Conservation (phyloP, 2,888 invertebrate genomes). For the Chrysomela aeneicollis region DNA sequence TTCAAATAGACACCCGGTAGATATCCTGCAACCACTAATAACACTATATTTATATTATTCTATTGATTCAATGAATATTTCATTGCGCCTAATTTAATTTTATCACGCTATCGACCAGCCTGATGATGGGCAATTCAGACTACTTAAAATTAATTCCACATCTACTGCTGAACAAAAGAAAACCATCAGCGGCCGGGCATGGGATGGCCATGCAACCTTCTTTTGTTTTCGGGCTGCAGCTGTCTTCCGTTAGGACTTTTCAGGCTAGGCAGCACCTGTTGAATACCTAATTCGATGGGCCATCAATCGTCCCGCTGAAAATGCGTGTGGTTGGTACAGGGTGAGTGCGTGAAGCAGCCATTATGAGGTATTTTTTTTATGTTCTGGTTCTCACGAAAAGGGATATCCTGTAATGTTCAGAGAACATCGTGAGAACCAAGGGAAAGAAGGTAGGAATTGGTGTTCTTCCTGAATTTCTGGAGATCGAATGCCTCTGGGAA, state of each 20-base stretch:
- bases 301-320: no score
- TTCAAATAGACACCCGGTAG: no score
- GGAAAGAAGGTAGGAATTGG: no score
- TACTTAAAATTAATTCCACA: conserved; percentile 10
- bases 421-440: no score
- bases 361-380: no score
- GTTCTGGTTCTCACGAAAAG: no score
- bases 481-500: no score
- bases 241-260: background rate
- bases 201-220: background rate
- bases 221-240: background rate
- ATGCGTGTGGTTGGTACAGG: no score
- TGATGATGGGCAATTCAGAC: background rate
- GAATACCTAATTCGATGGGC: background rate
- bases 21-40: no score
- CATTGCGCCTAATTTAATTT: background rate
- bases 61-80: conserved; percentile 1
- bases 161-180: background rate
- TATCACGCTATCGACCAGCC: background rate
- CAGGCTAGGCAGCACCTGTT: background rate
- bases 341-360: no score
- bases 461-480: no score
- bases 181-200: background rate
- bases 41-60: background rate
- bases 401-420: no score